These are phyloP conservation scores for Bradysia coprophila DNA, from an alignment of 1,140 invertebrate species.

Conservation along the genomic window DNA sequence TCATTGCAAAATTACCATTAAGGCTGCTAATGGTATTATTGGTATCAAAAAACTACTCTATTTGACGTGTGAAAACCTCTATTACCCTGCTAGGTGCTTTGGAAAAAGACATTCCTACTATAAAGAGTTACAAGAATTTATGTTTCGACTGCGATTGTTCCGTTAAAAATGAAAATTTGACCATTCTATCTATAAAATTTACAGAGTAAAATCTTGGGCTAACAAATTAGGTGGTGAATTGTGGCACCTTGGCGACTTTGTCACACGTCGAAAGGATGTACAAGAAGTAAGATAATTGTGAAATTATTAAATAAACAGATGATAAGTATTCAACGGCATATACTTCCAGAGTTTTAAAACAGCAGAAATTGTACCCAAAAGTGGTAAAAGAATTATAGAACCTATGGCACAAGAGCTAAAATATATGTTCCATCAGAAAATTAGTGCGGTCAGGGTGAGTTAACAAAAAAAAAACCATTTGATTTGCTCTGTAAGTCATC, in stretches of 20 bases:
- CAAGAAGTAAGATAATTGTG: constrained; percentile 35
- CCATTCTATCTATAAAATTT: no score
- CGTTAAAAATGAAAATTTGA: no score
- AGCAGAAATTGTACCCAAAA: constrained; percentile 42
- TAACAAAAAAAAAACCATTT: neutral
- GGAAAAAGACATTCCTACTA: no score
- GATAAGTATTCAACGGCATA: constrained; percentile 5
- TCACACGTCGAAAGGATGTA: constrained; percentile 49
- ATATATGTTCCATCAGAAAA: constrained; percentile 67
- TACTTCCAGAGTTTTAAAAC: constrained; percentile 57
- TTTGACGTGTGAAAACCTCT: no score
- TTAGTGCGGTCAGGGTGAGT: constrained; percentile 56
- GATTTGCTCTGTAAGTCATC: neutral
- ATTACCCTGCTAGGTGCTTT: no score
- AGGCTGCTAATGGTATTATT: no score
- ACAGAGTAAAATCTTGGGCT: constrained; percentile 49
- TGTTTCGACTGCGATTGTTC: no score
- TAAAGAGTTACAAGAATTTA: no score
- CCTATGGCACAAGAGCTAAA: constrained; percentile 61
- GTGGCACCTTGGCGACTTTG: constrained; percentile 47
- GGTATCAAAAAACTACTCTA: no score
- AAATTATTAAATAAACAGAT: constrained; percentile 4
- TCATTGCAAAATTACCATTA: no score
- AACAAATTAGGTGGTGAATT: constrained; percentile 49
- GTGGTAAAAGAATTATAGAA: constrained; percentile 49